phyloP scores from a whole-genome alignment of 2,797 vertebrate genomes.

The Bryconaethiops microstoma region DNA sequence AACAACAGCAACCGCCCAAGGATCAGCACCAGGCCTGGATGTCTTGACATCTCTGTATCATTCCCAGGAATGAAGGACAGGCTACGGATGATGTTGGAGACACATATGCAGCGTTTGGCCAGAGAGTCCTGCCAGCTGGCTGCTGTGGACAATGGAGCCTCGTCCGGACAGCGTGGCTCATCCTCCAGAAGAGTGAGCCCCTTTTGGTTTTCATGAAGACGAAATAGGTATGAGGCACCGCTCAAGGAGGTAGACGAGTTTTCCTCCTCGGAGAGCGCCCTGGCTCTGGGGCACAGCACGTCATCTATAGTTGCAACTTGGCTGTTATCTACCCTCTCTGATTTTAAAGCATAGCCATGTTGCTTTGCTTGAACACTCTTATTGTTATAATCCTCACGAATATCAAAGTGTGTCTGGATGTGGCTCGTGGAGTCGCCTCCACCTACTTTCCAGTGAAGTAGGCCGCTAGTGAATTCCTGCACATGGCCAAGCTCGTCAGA shows the following conservation, averaged over 20 bases:
- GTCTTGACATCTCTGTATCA: slow-evolving; percentile 93
- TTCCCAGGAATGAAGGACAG: slow-evolving; percentile 98
- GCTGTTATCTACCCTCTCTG: slow-evolving; percentile 60
- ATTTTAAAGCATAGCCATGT: slow-evolving; percentile 16
- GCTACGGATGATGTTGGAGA: slow-evolving; percentile 96
- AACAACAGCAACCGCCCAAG: slow-evolving; percentile 93
- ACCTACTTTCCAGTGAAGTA: slow-evolving; percentile 96
- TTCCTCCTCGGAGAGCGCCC: slow-evolving; percentile 70
- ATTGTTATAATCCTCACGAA: slow-evolving; percentile 42
- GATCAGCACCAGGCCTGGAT: slow-evolving; percentile 94
- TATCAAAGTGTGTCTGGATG: slow-evolving; percentile 96
- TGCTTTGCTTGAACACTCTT: not conserved
- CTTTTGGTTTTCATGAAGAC: slow-evolving; percentile 85
- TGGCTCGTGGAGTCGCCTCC: slow-evolving; percentile 96
- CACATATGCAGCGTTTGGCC: slow-evolving; percentile 92
- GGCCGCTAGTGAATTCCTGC: slow-evolving; percentile 89
- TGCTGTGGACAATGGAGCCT: slow-evolving; percentile 88
- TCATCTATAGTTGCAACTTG: slow-evolving; percentile 92
- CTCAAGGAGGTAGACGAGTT: slow-evolving; percentile 42
- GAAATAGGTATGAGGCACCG: slow-evolving; percentile 84
- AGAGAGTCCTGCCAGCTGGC: slow-evolving; percentile 94
- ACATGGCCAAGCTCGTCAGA: slow-evolving; percentile 85
- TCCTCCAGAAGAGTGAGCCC: slow-evolving; percentile 94
- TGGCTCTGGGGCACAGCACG: slow-evolving; percentile 86
- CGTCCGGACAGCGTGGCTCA: slow-evolving; percentile 91